These are phyloP conservation scores for Cherax destructor DNA, from an alignment of 1,140 invertebrate genomes.

Conservation along the genomic window DNA sequence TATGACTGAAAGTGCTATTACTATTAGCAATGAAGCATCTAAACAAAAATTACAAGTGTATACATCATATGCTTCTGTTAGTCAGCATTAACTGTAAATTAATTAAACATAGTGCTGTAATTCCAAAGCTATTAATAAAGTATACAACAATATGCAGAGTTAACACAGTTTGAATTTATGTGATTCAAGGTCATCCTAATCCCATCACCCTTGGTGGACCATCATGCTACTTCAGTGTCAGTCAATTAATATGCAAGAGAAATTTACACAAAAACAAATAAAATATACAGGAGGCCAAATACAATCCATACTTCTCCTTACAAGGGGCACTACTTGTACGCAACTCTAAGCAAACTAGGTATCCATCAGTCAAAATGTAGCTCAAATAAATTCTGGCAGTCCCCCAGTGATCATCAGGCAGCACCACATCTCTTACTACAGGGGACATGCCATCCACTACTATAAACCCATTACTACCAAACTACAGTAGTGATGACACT, in stretches of 20 bases:
- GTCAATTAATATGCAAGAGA: background rate
- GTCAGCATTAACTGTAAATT: background rate
- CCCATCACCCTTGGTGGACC: background rate
- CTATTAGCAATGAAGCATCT: too few species aligned
- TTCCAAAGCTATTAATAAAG: background rate
- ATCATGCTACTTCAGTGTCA: background rate
- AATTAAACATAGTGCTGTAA: background rate
- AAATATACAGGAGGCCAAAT: background rate
- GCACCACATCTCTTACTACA: background rate
- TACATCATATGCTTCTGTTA: background rate
- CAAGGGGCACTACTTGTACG: background rate
- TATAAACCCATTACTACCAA: slow-evolving; percentile 1
- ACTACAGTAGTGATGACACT: background rate
- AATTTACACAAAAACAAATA: background rate
- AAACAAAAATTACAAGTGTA: too few species aligned
- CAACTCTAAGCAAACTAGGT: background rate
- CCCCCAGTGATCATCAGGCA: background rate
- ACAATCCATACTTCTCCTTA: background rate
- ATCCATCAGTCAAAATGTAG: background rate
- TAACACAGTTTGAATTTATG: background rate
- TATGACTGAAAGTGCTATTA: too few species aligned
- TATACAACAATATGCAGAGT: background rate
- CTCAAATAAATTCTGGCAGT: background rate
- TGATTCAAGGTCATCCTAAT: background rate
- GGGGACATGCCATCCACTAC: slow-evolving; percentile 26